A percentile compares a stretch with the other conserved stretches of the same genome.
phyloP scores from a whole-genome alignment of 1,140 invertebrate species.

The Macrobrachium nipponense region DNA sequence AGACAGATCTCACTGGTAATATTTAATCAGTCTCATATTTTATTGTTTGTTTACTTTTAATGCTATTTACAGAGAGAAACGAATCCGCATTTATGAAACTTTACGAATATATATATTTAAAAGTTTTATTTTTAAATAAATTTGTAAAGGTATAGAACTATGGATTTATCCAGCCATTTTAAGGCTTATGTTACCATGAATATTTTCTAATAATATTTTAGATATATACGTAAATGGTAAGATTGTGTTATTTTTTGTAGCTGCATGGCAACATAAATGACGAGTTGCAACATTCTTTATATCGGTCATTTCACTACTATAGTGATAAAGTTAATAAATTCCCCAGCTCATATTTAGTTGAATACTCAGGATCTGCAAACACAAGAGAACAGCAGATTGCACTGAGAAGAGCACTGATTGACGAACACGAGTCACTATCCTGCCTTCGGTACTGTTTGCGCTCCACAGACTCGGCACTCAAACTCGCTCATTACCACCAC shows the following conservation, averaged over 20 bases:
- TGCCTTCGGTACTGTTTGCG: constrained; percentile 79
- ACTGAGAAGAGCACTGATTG: constrained; percentile 78
- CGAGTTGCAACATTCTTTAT: no score
- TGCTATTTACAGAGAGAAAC: background rate
- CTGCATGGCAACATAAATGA: no score
- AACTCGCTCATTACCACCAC: constrained; percentile 81
- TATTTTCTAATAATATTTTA: no score
- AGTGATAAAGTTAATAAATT: background rate
- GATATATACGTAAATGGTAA: no score
- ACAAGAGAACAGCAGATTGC: constrained; percentile 58
- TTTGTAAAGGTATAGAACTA: no score
- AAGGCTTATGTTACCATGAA: no score
- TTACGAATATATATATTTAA: no score
- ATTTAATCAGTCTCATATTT: background rate
- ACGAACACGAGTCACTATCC: constrained; percentile 90
- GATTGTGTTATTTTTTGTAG: no score
- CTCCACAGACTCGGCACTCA: constrained; percentile 78
- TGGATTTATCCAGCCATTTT: no score
- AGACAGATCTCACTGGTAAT: constrained; percentile 64
- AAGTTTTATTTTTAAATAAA: no score
- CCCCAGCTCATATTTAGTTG: background rate
- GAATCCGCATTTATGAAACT: background rate
- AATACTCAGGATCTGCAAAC: constrained; percentile 21
- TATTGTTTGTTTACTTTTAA: background rate
- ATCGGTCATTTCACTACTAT: background rate